phyloP scores from a whole-genome alignment of 2,797 vertebrate genomes.

The Synanceia verrucosa region DNA sequence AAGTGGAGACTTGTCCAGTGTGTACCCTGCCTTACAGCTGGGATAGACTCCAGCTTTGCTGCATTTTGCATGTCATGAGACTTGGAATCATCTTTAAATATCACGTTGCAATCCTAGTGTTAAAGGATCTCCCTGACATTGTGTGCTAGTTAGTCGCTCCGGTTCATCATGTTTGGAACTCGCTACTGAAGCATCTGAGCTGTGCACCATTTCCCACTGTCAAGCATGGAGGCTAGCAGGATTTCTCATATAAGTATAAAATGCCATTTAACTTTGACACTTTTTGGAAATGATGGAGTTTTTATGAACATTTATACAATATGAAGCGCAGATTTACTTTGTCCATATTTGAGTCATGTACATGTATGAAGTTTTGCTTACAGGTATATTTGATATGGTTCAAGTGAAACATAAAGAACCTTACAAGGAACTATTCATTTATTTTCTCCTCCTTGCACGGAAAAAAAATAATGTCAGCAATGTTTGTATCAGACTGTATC shows the following conservation, averaged over 20 bases:
- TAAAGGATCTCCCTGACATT: conserved; percentile 15
- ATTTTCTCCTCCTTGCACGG: not conserved
- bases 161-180: conserved; percentile 46
- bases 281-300: conserved; percentile 34
- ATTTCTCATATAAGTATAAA: conserved; percentile 21
- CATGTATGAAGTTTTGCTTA: conserved; percentile 20
- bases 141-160: conserved; percentile 22
- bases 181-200: conserved; percentile 30
- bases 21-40: too few species aligned
- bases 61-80: not conserved
- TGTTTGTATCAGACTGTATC: conserved; percentile 42
- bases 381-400: conserved; percentile 31
- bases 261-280: conserved; percentile 38
- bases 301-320: conserved; percentile 21
- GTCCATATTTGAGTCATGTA: conserved; percentile 17
- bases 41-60: too few species aligned
- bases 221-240: conserved; percentile 14
- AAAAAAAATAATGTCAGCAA: conserved; percentile 64
- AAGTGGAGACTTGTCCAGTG: too few species aligned
- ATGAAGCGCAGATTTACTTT: conserved; percentile 36
- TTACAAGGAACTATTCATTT: conserved; percentile 25
- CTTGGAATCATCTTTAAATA: conserved; percentile 6
- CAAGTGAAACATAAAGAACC: conserved; percentile 30
- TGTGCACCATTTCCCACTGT: conserved; percentile 12
- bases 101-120: not conserved